Evolutionary conservation across 35 echinoderm and acorn worm genomes (phyloP).

Genomic region (Apostichopus japonicus): DNA sequence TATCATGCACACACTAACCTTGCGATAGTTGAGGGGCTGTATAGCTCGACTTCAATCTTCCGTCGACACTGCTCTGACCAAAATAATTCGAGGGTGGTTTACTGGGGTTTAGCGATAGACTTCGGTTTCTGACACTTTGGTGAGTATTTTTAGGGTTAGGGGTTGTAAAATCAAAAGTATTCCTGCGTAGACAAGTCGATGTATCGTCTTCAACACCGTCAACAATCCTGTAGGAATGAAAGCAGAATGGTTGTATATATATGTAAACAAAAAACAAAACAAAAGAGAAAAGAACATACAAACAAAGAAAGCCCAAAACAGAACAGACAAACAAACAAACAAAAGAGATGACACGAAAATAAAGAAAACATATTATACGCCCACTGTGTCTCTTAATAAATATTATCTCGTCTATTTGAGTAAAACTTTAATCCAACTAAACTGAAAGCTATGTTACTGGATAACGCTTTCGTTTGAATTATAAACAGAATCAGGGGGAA

Average conservation of each 20-base stretch:
- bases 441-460: no score
- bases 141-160: constrained; percentile 23
- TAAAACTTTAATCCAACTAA: no score
- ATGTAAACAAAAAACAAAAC: not conserved
- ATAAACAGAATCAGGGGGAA: no score
- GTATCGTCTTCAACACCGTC: constrained; percentile 87
- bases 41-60: constrained; percentile 74
- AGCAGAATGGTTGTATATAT: no score
- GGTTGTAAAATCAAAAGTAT: constrained; percentile 50
- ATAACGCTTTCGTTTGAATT: no score
- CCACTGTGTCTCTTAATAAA: no score
- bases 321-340: no score
- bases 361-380: no score
- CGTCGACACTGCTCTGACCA: constrained; percentile 32
- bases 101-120: constrained; percentile 53
- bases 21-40: constrained; percentile 83
- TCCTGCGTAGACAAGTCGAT: not conserved
- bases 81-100: constrained; percentile 52
- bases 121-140: constrained; percentile 50
- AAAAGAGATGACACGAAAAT: no score
- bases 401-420: no score
- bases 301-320: no score
- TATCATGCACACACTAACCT: constrained; percentile 32
- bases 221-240: constrained; percentile 65
- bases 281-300: not conserved